A percentile compares a stretch with the other conserved stretches of the same genome.
Conservation (phyloP, 2,113 vertebrate genomes). For the Cyprinodon brontotheroides region DNA sequence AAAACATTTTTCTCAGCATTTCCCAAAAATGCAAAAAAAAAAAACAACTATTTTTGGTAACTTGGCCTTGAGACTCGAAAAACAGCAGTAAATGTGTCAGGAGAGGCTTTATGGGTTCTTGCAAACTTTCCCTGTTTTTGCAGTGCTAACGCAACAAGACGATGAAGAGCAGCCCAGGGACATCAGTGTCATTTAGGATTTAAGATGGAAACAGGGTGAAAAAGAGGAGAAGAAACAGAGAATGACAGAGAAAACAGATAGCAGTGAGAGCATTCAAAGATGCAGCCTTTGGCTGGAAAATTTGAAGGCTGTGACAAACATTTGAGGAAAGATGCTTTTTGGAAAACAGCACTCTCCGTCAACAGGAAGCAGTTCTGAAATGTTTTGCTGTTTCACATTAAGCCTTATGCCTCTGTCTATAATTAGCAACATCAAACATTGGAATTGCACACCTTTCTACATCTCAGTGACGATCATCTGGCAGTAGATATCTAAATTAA, state of each 20-base stretch:
- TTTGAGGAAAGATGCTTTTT: slow-evolving; percentile 39
- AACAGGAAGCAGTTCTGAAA: slow-evolving; percentile 31
- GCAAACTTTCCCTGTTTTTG: slow-evolving; percentile 35
- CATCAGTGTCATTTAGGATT: slow-evolving; percentile 63
- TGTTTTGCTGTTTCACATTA: slow-evolving; percentile 38
- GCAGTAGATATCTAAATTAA: slow-evolving; percentile 53
- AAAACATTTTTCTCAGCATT: slow-evolving; percentile 2
- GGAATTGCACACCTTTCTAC: slow-evolving; percentile 41
- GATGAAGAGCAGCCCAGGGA: slow-evolving; percentile 63
- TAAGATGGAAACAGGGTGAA: slow-evolving; percentile 43
- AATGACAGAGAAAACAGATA: slow-evolving; percentile 52
- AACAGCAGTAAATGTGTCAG: slow-evolving; percentile 49
- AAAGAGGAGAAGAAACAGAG: slow-evolving; percentile 46
- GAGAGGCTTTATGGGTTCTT: slow-evolving; percentile 19
- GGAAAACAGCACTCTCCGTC: slow-evolving; percentile 16
- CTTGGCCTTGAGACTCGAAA: slow-evolving; percentile 25
- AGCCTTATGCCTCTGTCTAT: slow-evolving; percentile 24
- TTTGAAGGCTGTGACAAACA: slow-evolving; percentile 38
- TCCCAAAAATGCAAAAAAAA: slow-evolving; percentile 1
- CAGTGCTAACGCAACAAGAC: slow-evolving; percentile 29
- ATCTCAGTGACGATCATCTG: slow-evolving; percentile 26
- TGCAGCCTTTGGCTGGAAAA: slow-evolving; percentile 42
- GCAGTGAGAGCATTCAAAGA: slow-evolving; percentile 42
- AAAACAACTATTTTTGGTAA: slow-evolving; percentile 31
- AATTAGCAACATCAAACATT: slow-evolving; percentile 46